A percentile compares a stretch with the other conserved stretches of the same genome.
Conservation (phyloP, 2,113 vertebrate species). For the Pelvicachromis taeniatus region DNA sequence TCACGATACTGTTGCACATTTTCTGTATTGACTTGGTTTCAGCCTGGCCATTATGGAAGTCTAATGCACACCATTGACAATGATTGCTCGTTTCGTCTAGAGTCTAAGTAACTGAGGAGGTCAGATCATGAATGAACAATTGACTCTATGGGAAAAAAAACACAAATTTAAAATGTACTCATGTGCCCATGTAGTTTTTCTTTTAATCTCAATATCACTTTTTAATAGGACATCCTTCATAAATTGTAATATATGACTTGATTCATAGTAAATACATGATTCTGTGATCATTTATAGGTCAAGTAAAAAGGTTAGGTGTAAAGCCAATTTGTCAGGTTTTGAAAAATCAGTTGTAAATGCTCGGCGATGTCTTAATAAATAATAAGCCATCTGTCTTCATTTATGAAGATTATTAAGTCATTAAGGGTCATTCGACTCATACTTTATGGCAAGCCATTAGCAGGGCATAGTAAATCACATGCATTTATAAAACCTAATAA, state of each 20-base stretch:
- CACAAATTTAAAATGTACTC: not conserved
- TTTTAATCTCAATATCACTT: not conserved
- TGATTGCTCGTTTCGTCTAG: not conserved
- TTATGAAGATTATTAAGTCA: not conserved
- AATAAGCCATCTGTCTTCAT: not conserved
- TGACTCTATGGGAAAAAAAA: not conserved
- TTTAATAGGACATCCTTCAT: not conserved
- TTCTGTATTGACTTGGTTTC: not conserved
- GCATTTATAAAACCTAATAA: not conserved
- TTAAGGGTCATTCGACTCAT: not conserved
- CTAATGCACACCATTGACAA: not conserved
- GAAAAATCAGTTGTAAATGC: not conserved
- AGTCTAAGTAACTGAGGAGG: conserved; percentile 15
- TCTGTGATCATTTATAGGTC: not conserved
- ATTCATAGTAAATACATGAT: not conserved
- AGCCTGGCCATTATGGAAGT: not conserved
- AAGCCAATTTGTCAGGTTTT: not conserved
- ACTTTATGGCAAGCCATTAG: not conserved
- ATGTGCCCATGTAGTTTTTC: not conserved
- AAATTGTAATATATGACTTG: not conserved
- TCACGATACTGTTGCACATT: not conserved
- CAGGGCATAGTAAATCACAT: not conserved
- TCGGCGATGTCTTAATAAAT: not conserved
- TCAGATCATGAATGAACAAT: not conserved
- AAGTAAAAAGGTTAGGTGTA: not conserved